phyloP scores from a whole-genome alignment of 2,888 invertebrate species.

The Drosophila prostipennis region DNA sequence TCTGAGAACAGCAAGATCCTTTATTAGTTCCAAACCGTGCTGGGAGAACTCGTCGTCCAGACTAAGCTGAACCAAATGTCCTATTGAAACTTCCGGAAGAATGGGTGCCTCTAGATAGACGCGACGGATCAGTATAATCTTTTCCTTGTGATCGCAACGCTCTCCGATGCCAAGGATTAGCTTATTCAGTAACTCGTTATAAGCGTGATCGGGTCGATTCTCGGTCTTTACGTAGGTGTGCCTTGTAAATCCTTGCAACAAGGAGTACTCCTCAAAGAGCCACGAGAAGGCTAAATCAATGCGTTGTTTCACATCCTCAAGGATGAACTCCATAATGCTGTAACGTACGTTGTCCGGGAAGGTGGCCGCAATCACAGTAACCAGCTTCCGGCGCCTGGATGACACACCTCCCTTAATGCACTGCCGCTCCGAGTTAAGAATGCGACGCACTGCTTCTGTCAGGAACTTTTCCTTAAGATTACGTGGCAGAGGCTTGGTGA shows the following conservation, averaged over 20 bases:
- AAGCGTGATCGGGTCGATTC: slow-evolving; percentile 90
- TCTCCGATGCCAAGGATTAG: slow-evolving; percentile 88
- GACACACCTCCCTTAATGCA: slow-evolving; percentile 88
- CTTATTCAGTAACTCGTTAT: slow-evolving; percentile 92
- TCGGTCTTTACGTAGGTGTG: slow-evolving; percentile 85
- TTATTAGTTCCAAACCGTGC: slow-evolving; percentile 92
- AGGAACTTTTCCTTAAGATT: slow-evolving; percentile 89
- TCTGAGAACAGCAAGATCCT: slow-evolving; percentile 93
- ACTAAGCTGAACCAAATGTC: slow-evolving; percentile 91
- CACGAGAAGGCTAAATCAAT: slow-evolving; percentile 96
- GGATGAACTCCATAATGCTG: slow-evolving; percentile 91
- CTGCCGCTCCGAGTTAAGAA: slow-evolving; percentile 91
- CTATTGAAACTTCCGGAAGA: slow-evolving; percentile 94
- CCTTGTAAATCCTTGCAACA: slow-evolving; percentile 88
- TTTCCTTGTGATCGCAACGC: slow-evolving; percentile 84
- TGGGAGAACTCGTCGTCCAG: slow-evolving; percentile 89
- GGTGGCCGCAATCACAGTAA: slow-evolving; percentile 93
- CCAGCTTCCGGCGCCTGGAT: slow-evolving; percentile 88
- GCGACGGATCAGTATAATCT: slow-evolving; percentile 87
- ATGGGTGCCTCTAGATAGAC: slow-evolving; percentile 95
- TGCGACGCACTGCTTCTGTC: slow-evolving; percentile 90
- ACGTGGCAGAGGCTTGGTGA: slow-evolving; percentile 92
- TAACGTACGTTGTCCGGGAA: slow-evolving; percentile 92
- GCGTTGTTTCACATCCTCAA: slow-evolving; percentile 92
- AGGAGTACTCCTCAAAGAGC: slow-evolving; percentile 98